Percentiles rank a stretch among this genome's conserved stretches.
phyloP scores from a whole-genome alignment of 2,888 invertebrate species.

The Netelia inedita region DNA sequence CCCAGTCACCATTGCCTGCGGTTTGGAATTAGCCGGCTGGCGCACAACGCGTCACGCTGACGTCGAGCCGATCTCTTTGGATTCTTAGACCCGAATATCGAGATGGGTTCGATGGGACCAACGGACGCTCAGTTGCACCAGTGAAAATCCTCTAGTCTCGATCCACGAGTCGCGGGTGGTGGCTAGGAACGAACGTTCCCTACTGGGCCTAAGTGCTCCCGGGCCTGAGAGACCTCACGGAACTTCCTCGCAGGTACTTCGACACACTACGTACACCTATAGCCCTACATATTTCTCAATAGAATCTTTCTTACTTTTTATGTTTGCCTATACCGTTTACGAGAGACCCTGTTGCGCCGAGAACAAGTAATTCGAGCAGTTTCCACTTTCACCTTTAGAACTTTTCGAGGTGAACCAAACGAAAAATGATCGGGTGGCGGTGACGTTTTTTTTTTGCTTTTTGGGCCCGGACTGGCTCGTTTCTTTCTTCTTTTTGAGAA shows the following conservation, averaged over 20 bases:
- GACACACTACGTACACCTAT: not conserved
- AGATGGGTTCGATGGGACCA: too few relatives aligned
- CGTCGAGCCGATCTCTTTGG: constrained; percentile 35
- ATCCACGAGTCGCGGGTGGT: constrained; percentile 35
- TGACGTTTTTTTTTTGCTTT: too few relatives aligned
- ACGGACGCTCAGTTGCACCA: too few relatives aligned
- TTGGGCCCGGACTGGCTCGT: not conserved
- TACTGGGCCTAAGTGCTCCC: too few relatives aligned
- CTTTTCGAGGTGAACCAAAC: not conserved
- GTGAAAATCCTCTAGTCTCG: too few relatives aligned
- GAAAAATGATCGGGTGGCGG: too few relatives aligned
- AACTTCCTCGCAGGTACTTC: constrained; percentile 35
- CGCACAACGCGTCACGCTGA: constrained; percentile 45
- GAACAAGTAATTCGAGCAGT: constrained; percentile 39
- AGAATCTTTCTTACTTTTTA: constrained; percentile 34
- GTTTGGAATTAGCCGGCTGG: constrained; percentile 58
- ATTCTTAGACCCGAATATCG: too few relatives aligned
- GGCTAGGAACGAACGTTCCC: not conserved
- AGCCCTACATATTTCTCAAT: constrained; percentile 8
- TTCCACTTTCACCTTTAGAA: constrained; percentile 26
- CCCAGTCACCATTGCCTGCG: constrained; percentile 34
- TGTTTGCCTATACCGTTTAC: not conserved
- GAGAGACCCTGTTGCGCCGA: constrained; percentile 44
- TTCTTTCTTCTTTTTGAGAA: too few relatives aligned
- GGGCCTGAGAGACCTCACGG: not conserved